Conservation (phyloP, 2,113 vertebrate genomes). For the Oryzias curvinotus region DNA sequence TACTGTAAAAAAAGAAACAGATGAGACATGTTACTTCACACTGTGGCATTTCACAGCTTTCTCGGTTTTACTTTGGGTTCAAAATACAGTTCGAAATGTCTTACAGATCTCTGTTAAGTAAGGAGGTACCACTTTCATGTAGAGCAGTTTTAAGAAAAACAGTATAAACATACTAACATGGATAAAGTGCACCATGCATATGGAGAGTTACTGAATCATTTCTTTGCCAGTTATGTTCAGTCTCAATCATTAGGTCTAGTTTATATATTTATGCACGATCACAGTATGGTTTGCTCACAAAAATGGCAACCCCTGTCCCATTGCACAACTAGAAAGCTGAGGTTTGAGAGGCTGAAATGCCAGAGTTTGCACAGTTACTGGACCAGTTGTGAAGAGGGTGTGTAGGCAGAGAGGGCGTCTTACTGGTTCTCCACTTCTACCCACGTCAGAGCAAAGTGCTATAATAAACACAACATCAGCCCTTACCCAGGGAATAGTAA, state of each 20-base stretch:
- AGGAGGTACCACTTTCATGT: too few species aligned
- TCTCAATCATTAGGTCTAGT: constrained; percentile 32
- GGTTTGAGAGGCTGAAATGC: constrained; percentile 38
- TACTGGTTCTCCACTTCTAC: constrained; percentile 54
- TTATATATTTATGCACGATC: constrained; percentile 41
- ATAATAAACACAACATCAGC: constrained; percentile 53
- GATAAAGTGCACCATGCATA: constrained; percentile 40
- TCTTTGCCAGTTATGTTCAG: constrained; percentile 15
- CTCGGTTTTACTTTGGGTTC: background rate
- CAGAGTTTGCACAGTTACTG: constrained; percentile 42
- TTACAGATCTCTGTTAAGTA: too few species aligned
- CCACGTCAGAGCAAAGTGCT: constrained; percentile 60
- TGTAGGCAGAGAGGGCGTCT: constrained; percentile 46
- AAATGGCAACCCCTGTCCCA: constrained; percentile 42
- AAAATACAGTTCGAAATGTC: too few species aligned
- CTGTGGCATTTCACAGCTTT: constrained; percentile 17
- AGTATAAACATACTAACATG: constrained; percentile 32
- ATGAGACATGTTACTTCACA: constrained; percentile 45
- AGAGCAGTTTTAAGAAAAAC: constrained; percentile 9
- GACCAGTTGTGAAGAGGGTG: constrained; percentile 43
- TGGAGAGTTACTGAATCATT: constrained; percentile 25
- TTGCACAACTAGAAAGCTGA: constrained; percentile 42
- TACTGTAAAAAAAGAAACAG: constrained; percentile 47
- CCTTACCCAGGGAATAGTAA: constrained; percentile 49
- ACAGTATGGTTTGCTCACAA: constrained; percentile 34